These are phyloP conservation scores for Chromis chromis DNA, from an alignment of 2,797 vertebrate species.

Conservation along the genomic window DNA sequence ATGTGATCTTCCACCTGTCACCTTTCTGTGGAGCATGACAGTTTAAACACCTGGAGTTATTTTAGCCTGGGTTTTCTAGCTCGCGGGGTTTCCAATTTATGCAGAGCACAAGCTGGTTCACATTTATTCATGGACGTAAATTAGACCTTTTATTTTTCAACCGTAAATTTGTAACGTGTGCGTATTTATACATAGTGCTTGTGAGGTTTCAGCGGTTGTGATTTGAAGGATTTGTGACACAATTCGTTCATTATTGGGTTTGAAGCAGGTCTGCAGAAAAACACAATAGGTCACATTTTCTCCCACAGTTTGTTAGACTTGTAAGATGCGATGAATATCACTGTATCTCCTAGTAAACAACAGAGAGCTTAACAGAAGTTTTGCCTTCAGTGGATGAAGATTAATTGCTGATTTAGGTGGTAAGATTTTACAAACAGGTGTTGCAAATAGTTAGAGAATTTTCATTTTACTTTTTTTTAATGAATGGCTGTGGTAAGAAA, in stretches of 20 bases:
- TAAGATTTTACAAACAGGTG: too few species aligned
- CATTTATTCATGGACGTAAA: slow-evolving; percentile 16
- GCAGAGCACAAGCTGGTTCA: slow-evolving; percentile 15
- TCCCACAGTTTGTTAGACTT: too few species aligned
- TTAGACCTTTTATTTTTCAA: slow-evolving; percentile 16
- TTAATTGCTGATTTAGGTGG: too few species aligned
- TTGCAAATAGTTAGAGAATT: too few species aligned
- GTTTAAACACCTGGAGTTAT: slow-evolving; percentile 32
- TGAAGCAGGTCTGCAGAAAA: too few species aligned
- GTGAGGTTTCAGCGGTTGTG: slow-evolving; percentile 4
- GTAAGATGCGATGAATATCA: too few species aligned
- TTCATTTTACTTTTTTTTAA: too few species aligned
- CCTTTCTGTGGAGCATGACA: slow-evolving; percentile 5
- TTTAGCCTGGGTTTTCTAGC: slow-evolving; percentile 11
- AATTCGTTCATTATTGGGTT: not conserved
- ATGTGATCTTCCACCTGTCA: slow-evolving; percentile 31
- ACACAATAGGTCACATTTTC: too few species aligned
- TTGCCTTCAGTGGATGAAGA: too few species aligned
- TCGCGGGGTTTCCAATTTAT: slow-evolving; percentile 15
- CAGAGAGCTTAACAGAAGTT: too few species aligned
- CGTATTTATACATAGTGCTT: not conserved
- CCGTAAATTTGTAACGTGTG: not conserved
- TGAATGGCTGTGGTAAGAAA: too few species aligned
- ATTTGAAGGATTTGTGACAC: not conserved
- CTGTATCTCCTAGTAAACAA: too few species aligned